Evolutionary conservation across 1,140 invertebrate genomes (phyloP).

Genomic region (Neocloeon triangulifer): DNA sequence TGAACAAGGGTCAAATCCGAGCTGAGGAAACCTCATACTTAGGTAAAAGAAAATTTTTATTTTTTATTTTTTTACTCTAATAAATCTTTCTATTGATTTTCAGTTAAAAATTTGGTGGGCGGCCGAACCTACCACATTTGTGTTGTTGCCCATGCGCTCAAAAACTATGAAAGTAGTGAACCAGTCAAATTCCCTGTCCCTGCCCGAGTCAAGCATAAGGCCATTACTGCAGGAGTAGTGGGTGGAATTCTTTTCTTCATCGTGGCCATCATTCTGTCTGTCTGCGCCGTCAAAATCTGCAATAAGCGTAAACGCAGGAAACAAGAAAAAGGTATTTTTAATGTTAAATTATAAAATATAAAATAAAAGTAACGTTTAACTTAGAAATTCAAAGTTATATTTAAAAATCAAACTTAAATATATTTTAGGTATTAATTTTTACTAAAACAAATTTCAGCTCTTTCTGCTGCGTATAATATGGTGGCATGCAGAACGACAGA

Average conservation of each 20-base stretch:
- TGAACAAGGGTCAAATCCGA: constrained; percentile 67
- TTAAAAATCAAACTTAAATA: too few species aligned
- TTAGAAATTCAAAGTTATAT: neutral
- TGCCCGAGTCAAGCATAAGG: constrained; percentile 72
- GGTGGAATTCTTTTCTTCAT: constrained; percentile 91
- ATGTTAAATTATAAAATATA: constrained; percentile 4
- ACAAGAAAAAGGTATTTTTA: constrained; percentile 73
- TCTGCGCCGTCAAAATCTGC: constrained; percentile 91
- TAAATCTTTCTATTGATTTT: constrained; percentile 13
- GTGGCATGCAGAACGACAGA: constrained; percentile 86
- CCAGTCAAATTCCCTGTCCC: constrained; percentile 70
- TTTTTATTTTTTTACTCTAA: constrained; percentile 3
- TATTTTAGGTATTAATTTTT: too few species aligned
- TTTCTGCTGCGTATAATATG: constrained; percentile 94
- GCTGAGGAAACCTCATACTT: constrained; percentile 71
- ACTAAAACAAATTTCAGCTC: too few species aligned
- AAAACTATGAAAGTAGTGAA: constrained; percentile 59
- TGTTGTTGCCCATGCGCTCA: constrained; percentile 63
- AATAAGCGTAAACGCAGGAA: constrained; percentile 88
- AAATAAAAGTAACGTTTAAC: neutral
- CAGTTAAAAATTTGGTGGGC: constrained; percentile 76
- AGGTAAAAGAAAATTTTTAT: constrained; percentile 31
- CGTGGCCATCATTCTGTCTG: constrained; percentile 82
- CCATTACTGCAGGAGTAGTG: constrained; percentile 78
- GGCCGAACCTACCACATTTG: constrained; percentile 77